Conservation (phyloP, 2,113 vertebrate genomes). For the Collichthys lucidus region DNA sequence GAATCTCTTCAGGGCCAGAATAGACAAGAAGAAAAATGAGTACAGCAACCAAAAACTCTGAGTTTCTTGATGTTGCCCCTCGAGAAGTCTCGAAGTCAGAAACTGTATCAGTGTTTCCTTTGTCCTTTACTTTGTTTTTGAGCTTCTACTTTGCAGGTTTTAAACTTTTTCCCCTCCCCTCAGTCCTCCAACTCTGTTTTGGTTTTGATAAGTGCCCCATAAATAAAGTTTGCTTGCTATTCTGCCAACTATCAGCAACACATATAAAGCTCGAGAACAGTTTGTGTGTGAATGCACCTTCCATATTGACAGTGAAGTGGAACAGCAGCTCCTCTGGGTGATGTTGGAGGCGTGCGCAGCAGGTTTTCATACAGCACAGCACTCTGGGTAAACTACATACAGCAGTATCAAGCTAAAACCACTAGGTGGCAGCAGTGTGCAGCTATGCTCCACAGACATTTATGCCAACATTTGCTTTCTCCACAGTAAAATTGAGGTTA, state of each 20-base stretch:
- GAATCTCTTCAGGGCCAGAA: background rate
- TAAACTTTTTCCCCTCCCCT: too few species aligned
- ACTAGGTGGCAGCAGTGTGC: constrained; percentile 44
- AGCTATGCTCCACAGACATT: background rate
- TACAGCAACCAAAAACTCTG: background rate
- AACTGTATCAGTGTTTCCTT: too few species aligned
- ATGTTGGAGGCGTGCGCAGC: constrained; percentile 20
- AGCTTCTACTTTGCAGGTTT: too few species aligned
- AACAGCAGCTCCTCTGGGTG: background rate
- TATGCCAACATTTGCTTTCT: background rate
- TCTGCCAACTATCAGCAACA: too few species aligned
- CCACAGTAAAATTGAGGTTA: background rate
- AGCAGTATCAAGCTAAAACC: constrained; percentile 4
- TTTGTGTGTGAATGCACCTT: constrained; percentile 29
- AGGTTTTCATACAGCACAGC: constrained; percentile 36
- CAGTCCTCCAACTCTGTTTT: too few species aligned
- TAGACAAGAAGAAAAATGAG: background rate
- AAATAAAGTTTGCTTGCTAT: too few species aligned
- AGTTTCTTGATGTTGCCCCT: too few species aligned
- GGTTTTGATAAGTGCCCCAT: too few species aligned
- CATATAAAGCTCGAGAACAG: too few species aligned
- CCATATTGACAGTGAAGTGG: constrained; percentile 28
- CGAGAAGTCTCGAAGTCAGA: too few species aligned
- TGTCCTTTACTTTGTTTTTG: too few species aligned
- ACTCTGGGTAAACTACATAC: constrained; percentile 24